Evolutionary conservation across 2,888 invertebrate species (phyloP).

Genomic region (Andricus curvator): DNA sequence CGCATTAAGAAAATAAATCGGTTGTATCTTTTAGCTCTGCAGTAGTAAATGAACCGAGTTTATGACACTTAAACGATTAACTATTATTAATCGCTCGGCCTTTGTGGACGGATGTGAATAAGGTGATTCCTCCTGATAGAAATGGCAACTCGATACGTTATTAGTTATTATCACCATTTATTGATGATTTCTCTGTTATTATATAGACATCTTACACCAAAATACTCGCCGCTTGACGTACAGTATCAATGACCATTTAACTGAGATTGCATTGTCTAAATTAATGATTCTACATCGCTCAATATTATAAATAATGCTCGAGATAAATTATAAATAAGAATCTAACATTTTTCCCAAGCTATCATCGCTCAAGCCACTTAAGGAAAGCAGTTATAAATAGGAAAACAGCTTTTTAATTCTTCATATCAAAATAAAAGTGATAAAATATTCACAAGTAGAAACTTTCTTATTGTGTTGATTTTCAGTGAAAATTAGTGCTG

Average conservation of each 20-base stretch:
- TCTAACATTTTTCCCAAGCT: neutral
- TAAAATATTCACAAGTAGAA: neutral
- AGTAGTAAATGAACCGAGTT: neutral
- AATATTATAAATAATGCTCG: slow-evolving; percentile 6
- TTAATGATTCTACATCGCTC: slow-evolving; percentile 31
- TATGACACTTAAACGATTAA: neutral
- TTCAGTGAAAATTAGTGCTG: too few relatives aligned
- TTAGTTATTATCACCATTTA: slow-evolving; percentile 45
- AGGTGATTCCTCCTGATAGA: neutral
- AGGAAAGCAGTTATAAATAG: neutral
- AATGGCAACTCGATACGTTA: neutral
- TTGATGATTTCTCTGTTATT: slow-evolving; percentile 26
- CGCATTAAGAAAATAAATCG: slow-evolving; percentile 9
- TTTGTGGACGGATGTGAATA: neutral
- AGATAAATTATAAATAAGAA: slow-evolving; percentile 1
- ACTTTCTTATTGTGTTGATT: too few relatives aligned
- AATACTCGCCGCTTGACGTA: neutral
- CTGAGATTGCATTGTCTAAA: neutral
- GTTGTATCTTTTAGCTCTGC: neutral
- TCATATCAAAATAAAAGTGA: neutral
- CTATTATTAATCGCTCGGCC: neutral
- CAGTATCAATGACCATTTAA: slow-evolving; percentile 17
- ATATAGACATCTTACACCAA: slow-evolving; percentile 10
- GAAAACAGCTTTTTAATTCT: neutral
- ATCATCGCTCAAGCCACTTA: neutral